These are phyloP conservation scores for Corapipo altera DNA, from an alignment of 2,113 vertebrate species.

Conservation along the genomic window DNA sequence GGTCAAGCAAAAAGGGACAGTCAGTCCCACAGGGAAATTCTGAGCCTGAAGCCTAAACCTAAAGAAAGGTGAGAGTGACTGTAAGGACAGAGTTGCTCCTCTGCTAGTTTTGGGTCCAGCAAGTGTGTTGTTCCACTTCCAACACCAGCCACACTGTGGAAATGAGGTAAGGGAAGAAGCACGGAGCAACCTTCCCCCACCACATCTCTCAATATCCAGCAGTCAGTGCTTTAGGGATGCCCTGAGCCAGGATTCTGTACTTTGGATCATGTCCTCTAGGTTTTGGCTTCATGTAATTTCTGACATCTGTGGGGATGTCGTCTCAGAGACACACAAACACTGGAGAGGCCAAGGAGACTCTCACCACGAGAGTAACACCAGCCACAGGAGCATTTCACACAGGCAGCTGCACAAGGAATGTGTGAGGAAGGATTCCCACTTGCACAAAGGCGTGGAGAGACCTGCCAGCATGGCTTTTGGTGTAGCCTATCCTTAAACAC, in stretches of 20 bases:
- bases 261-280: not conserved
- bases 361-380: not conserved
- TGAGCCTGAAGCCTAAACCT: not conserved
- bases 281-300: not conserved
- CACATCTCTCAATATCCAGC: not conserved
- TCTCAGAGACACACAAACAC: not conserved
- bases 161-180: not conserved
- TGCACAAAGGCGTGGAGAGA: not conserved
- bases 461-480: not conserved
- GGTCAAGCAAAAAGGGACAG: not conserved
- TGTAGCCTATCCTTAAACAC: rapidly evolving
- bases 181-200: not conserved
- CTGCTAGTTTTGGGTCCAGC: not conserved
- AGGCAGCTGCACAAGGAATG: rapidly evolving
- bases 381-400: rapidly evolving
- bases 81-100: not conserved
- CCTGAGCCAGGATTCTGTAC: not conserved
- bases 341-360: rapidly evolving
- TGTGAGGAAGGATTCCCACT: rapidly evolving
- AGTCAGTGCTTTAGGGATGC: not conserved
- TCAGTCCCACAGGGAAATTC: rapidly evolving
- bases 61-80: rapidly evolving
- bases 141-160: not conserved
- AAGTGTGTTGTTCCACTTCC: not conserved
- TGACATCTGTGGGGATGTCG: not conserved